Percentiles rank a stretch among this genome's conserved stretches.
Conservation (phyloP, 2,888 invertebrate genomes). For the Drosophila austrosaltans region DNA sequence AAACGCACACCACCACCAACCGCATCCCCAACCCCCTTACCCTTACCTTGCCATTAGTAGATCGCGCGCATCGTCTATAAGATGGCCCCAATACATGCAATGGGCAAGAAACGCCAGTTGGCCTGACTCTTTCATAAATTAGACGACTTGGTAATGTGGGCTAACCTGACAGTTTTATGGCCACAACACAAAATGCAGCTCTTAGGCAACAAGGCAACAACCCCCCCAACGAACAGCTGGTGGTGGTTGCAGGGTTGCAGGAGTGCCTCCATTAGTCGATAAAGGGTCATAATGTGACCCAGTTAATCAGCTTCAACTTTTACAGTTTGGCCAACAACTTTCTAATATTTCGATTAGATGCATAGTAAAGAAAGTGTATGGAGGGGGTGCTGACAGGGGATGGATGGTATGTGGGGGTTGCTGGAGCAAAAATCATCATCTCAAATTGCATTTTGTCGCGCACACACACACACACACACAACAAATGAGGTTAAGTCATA, state of each 20-base stretch:
- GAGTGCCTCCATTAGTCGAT: not conserved
- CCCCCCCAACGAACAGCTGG: not conserved
- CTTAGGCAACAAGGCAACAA: conserved; percentile 19
- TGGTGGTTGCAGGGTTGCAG: conserved; percentile 3
- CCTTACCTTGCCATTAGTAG: no score
- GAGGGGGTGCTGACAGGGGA: no score
- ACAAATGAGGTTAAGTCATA: conserved; percentile 11
- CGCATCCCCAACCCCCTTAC: not conserved
- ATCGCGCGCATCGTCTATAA: not conserved
- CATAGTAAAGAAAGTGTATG: not conserved
- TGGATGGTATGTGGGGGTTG: not conserved
- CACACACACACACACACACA: not conserved
- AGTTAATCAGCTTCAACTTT: conserved; percentile 3
- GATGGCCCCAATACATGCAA: conserved; percentile 58
- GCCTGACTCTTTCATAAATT: conserved; percentile 51
- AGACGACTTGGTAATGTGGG: conserved; percentile 63
- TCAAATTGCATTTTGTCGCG: not conserved
- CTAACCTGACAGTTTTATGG: conserved; percentile 67
- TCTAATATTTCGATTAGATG: conserved; percentile 6
- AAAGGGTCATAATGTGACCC: conserved; percentile 12
- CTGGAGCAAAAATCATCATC: not conserved
- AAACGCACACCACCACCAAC: not conserved
- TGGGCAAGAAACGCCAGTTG: conserved; percentile 14
- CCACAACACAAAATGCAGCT: conserved; percentile 60
- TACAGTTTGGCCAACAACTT: not conserved